Base-by-base conservation (phyloP, 2,888 invertebrate species). In the Orchesellides sinensis region DNA sequence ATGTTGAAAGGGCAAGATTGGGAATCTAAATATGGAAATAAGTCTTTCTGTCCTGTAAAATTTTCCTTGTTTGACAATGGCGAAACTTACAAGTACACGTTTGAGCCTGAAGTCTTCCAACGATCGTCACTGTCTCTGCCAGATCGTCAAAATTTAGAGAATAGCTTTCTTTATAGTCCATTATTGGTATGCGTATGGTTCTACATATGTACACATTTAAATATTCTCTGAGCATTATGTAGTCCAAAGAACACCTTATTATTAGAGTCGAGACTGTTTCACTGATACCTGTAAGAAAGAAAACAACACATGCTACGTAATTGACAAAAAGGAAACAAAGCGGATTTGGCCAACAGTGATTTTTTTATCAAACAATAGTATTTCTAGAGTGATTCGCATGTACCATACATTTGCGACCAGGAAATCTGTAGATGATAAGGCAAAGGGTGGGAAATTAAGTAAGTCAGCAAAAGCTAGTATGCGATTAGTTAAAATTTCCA, bases 121-220 rank as follows among this genome's bases (percentile, higher is more conserved):
- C 8, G 1, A 0, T 8, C 77, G n/a, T n/a, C 61, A 5, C 29
- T 35, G 47, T 21, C 52, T 6, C 3, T 78, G 5, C 68, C 66
- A 8, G 73, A 73, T 68, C 17, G 80, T 0, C 80, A 80, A 59
- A 21, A 4, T 0, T 14, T 73, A 21, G 72, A 80, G 49, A 80
- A 65, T 32, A 8, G 29, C 0, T 79, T 54, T 35, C 40, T 40
- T 40, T 40, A n/a, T n/a, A n/a, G n/a, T 54, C 25, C 14, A 10
- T n/a, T 45, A n/a, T 32, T 80, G 65, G 79, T 80, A 78, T 35
- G 40, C 6, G 6, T 35, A 35, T 52, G 8, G 21, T 52, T 4
- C 2, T 21, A 4, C 5, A 52, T 17, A 52, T 10, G n/a, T n/a
- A 5, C 17, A 32, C 32, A 6, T 32, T 32, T 10, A 6, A 32